A percentile compares a stretch with the other conserved stretches of the same genome.
Conservation (phyloP, 1,140 invertebrate species). For the Dendroctonus valens region DNA sequence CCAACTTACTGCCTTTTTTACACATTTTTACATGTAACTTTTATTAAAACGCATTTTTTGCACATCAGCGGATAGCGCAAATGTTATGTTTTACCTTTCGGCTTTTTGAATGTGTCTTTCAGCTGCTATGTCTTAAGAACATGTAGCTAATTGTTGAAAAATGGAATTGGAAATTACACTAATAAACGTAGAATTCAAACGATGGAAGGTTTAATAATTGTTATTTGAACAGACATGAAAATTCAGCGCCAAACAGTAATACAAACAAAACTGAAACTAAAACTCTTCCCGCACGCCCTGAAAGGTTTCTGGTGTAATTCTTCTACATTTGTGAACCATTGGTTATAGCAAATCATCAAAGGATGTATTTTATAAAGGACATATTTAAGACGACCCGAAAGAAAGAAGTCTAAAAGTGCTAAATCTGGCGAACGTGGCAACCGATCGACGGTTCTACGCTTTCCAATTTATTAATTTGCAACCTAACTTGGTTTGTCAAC, state of each 20-base stretch:
- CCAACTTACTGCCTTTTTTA: no score
- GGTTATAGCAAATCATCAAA: slow-evolving; percentile 7
- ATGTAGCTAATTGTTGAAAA: background rate
- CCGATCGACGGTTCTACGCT: slow-evolving; percentile 3
- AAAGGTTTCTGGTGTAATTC: slow-evolving; percentile 4
- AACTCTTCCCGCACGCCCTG: slow-evolving; percentile 1
- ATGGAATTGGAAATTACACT: background rate
- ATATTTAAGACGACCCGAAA: background rate
- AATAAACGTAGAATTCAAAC: background rate
- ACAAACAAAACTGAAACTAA: slow-evolving; percentile 4
- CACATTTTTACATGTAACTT: no score
- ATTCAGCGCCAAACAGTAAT: background rate
- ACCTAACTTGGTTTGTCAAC: background rate
- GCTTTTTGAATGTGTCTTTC: background rate
- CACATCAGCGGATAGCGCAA: no score
- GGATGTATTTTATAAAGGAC: slow-evolving; percentile 4
- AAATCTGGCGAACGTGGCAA: background rate
- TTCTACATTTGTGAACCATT: background rate
- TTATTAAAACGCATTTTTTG: no score
- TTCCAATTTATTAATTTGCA: background rate
- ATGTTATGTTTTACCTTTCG: background rate
- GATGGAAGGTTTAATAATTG: background rate
- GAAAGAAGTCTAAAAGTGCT: background rate
- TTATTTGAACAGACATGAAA: background rate
- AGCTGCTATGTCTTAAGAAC: background rate